phyloP scores from a whole-genome alignment of 2,888 invertebrate genomes.

The Atrina japonica region DNA sequence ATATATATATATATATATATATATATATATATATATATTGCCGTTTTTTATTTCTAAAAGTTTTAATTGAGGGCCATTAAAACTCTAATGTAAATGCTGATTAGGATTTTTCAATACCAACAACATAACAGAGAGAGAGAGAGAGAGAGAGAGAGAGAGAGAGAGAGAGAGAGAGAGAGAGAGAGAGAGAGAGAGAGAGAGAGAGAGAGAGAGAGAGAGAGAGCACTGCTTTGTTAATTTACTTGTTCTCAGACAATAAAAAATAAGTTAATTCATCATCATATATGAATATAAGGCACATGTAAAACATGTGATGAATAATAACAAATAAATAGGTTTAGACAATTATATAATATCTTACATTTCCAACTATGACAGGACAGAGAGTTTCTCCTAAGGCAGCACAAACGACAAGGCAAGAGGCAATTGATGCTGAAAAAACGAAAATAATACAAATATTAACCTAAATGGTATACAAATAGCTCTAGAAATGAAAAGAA shows the following conservation, averaged over 20 bases:
- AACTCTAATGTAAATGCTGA: too few species aligned
- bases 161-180: too few species aligned
- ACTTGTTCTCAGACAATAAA: not conserved
- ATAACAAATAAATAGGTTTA: too few species aligned
- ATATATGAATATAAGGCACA: not conserved
- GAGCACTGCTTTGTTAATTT: too few species aligned
- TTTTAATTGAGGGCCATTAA: not conserved
- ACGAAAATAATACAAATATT: not conserved
- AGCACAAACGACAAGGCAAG: constrained; percentile 81
- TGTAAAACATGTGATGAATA: not conserved
- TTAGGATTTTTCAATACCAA: too few species aligned
- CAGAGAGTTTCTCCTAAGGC: constrained; percentile 82
- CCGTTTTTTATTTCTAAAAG: not conserved
- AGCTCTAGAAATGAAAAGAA: too few species aligned
- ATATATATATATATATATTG: not conserved
- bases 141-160: too few species aligned
- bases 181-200: too few species aligned
- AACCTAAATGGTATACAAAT: too few species aligned
- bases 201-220: too few species aligned
- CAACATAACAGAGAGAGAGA: too few species aligned
- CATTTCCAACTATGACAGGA: constrained; percentile 82
- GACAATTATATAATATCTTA: constrained; percentile 72
- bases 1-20: too few species aligned
- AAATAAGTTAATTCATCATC: not conserved
- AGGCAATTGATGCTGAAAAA: constrained; percentile 80